Percentiles rank a stretch among this genome's conserved stretches.
Conservation (phyloP, 2,888 invertebrate species). For the Epinotia brunnichana region DNA sequence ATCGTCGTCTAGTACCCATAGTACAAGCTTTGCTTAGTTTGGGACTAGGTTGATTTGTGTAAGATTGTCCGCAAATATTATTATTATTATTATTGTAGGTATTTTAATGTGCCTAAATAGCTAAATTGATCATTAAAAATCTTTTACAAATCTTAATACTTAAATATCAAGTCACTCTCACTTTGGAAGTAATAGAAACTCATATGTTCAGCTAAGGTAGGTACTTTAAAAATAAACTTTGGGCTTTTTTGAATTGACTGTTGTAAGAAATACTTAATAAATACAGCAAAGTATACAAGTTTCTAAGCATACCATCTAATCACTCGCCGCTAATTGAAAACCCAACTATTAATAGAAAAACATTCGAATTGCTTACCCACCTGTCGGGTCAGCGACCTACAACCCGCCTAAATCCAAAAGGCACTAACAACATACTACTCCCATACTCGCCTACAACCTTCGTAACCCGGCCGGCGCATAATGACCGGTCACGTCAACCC, state of each 20-base stretch:
- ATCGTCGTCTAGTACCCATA: no score
- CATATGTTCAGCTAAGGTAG: no score
- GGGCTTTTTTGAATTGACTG: background rate
- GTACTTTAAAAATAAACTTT: background rate
- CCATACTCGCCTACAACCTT: background rate
- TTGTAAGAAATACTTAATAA: background rate
- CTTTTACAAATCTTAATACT: no score
- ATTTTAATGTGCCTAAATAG: no score
- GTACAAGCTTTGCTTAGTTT: no score
- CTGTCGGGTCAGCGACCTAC: conserved; percentile 56
- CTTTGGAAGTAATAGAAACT: no score
- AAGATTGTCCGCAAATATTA: no score
- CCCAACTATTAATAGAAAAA: conserved; percentile 44
- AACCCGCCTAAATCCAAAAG: conserved; percentile 6
- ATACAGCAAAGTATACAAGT: background rate
- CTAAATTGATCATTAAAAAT: no score
- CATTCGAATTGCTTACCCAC: conserved; percentile 38
- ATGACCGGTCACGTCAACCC: conserved; percentile 73
- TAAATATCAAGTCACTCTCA: no score
- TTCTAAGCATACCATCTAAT: conserved; percentile 24
- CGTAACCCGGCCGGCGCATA: conserved; percentile 57
- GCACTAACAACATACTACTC: background rate
- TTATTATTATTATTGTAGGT: no score
- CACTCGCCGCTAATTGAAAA: conserved; percentile 36
- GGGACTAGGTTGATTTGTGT: no score